Conservation (phyloP, 2,888 invertebrate genomes). For the Perithous albicinctus region DNA sequence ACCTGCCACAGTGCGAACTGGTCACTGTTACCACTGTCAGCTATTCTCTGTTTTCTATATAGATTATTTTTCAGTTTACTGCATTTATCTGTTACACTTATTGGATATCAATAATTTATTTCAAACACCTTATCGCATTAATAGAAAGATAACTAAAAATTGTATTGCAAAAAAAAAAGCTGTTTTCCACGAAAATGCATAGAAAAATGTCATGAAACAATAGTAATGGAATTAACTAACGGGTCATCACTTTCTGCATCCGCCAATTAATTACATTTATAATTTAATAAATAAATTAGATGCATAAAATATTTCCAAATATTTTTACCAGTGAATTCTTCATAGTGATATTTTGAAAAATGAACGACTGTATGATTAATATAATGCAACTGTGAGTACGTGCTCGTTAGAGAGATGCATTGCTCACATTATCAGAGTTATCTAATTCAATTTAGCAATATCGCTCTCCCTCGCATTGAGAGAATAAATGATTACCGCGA, state of each 20-base stretch:
- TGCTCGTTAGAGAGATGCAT: slow-evolving; percentile 74
- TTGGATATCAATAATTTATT: not conserved
- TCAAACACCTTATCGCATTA: not conserved
- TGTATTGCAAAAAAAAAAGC: too few species aligned
- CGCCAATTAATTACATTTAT: too few species aligned
- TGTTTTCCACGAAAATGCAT: too few species aligned
- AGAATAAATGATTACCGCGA: slow-evolving; percentile 83
- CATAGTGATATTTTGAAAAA: slow-evolving; percentile 2
- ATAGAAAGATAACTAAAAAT: too few species aligned
- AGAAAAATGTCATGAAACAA: too few species aligned
- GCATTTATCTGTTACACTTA: not conserved
- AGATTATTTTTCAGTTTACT: not conserved
- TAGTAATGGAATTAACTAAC: not conserved
- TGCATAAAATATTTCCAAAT: too few species aligned
- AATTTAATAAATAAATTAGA: too few species aligned
- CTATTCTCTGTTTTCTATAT: not conserved
- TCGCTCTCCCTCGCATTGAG: slow-evolving; percentile 78
- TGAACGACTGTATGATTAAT: not conserved
- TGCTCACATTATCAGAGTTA: slow-evolving; percentile 76
- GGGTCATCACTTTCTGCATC: too few species aligned
- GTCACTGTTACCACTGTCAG: slow-evolving; percentile 48
- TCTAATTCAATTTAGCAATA: slow-evolving; percentile 84
- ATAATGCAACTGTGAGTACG: slow-evolving; percentile 14
- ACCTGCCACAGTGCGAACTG: slow-evolving; percentile 64
- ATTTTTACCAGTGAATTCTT: too few species aligned